A percentile compares a stretch with the other conserved stretches of the same genome.
Evolutionary conservation across 2,888 invertebrate species (phyloP).

Genomic region (Pantelozetes paolii): DNA sequence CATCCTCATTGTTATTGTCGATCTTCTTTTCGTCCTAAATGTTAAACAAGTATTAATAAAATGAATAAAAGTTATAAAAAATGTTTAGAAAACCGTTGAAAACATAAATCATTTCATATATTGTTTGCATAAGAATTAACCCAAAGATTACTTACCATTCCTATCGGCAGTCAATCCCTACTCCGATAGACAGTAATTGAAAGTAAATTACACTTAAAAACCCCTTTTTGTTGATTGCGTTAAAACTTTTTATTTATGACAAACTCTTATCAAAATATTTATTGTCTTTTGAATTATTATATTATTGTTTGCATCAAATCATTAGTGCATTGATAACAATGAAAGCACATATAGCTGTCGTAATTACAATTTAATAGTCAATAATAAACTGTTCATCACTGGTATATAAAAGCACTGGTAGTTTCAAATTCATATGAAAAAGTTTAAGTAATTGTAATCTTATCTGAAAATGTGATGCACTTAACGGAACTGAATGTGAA

Average conservation of each 20-base stretch:
- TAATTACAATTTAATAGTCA: neutral
- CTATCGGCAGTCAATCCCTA: neutral
- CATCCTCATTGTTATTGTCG: constrained; percentile 16
- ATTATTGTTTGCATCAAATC: neutral
- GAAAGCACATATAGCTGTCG: neutral
- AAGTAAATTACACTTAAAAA: too few species aligned
- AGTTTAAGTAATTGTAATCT: neutral
- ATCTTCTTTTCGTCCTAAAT: constrained; percentile 9
- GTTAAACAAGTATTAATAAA: neutral
- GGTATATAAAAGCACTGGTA: neutral
- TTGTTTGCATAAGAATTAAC: neutral
- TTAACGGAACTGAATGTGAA: neutral
- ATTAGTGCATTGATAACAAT: neutral
- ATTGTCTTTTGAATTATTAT: neutral
- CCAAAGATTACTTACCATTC: neutral
- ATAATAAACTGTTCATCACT: neutral
- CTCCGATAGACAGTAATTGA: too few species aligned
- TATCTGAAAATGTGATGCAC: neutral
- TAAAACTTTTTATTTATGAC: neutral
- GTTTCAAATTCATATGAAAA: neutral
- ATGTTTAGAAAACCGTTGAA: neutral
- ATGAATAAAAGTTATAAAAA: neutral
- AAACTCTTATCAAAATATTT: neutral
- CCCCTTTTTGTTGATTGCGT: too few species aligned
- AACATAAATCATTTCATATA: neutral